A percentile compares a stretch with the other conserved stretches of the same genome.
Evolutionary conservation across 2,888 invertebrate species (phyloP).

Genomic region (Stenoptilia bipunctidactyla): DNA sequence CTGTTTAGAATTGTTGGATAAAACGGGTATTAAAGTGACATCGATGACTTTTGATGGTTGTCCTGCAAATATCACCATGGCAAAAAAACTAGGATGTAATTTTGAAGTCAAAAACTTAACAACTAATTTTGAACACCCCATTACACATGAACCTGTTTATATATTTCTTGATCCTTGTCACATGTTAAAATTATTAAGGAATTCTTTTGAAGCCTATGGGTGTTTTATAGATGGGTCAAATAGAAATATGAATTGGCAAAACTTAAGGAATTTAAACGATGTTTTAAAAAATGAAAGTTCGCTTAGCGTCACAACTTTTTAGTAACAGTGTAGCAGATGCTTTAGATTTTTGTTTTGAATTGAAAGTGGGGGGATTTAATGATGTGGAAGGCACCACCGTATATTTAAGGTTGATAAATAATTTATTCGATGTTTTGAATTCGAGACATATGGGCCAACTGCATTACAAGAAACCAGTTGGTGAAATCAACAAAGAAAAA

Average conservation of each 20-base stretch:
- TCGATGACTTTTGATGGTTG: slow-evolving; percentile 14
- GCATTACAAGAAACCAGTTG: slow-evolving; percentile 5
- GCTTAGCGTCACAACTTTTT: slow-evolving; percentile 6
- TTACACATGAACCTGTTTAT: neutral
- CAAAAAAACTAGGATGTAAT: slow-evolving; percentile 7
- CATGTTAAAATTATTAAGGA: neutral
- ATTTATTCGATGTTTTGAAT: slow-evolving; percentile 10
- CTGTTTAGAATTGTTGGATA: neutral
- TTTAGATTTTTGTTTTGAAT: slow-evolving; percentile 3
- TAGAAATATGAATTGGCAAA: neutral
- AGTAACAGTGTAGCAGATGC: slow-evolving; percentile 8
- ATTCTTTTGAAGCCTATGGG: neutral
- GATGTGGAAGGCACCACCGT: neutral
- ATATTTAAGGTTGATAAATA: slow-evolving; percentile 6
- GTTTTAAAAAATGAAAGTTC: slow-evolving; percentile 4
- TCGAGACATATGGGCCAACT: slow-evolving; percentile 1
- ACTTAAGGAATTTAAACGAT: neutral
- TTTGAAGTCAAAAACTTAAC: neutral
- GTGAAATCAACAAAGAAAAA: slow-evolving; percentile 9
- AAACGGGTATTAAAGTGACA: neutral
- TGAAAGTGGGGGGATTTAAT: neutral
- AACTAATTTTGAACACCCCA: too few relatives aligned
- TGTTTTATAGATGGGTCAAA: neutral
- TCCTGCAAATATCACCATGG: slow-evolving; percentile 9
- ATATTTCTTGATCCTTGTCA: neutral